Conservation (phyloP, 2,797 vertebrate genomes). For the Chanos chanos region DNA sequence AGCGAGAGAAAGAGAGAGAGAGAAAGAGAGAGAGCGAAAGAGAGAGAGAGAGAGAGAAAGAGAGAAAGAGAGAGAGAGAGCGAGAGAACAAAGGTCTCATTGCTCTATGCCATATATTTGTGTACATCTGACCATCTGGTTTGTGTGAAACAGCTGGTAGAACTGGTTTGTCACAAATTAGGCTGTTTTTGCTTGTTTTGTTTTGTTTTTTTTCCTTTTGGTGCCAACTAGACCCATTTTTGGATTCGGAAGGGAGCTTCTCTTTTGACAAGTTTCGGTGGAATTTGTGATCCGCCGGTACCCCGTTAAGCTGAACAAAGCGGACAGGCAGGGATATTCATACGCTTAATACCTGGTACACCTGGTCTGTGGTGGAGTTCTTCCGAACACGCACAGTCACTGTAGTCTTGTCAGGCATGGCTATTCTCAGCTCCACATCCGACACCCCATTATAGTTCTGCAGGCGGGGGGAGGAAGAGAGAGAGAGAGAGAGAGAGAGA, state of each 20-base stretch:
- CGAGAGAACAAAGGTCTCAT: not conserved
- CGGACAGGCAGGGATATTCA: not conserved
- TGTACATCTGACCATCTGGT: too few species aligned
- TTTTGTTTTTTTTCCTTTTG: too few species aligned
- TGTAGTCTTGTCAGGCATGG: slow-evolving; percentile 84
- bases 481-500: not conserved
- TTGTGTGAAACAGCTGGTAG: too few species aligned
- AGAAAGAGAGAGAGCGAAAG: not conserved
- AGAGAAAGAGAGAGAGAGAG: not conserved
- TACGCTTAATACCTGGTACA: slow-evolving; percentile 85
- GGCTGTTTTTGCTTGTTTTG: too few species aligned
- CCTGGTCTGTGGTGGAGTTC: slow-evolving; percentile 96
- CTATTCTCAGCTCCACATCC: slow-evolving; percentile 92
- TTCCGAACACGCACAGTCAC: slow-evolving; percentile 89
- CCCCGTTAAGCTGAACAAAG: not conserved
- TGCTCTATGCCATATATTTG: too few species aligned
- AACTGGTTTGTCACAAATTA: too few species aligned
- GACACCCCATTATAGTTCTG: slow-evolving; percentile 95
- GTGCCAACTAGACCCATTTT: too few species aligned
- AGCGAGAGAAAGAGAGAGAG: not conserved
- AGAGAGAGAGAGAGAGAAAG: not conserved
- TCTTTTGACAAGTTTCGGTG: too few species aligned
- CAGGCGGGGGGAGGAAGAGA: not conserved
- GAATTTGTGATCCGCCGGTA: too few species aligned
- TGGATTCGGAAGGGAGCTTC: too few species aligned